A percentile compares a stretch with the other conserved stretches of the same genome.
Conservation (phyloP, 2,113 vertebrate genomes). For the Psettodes erumei region DNA sequence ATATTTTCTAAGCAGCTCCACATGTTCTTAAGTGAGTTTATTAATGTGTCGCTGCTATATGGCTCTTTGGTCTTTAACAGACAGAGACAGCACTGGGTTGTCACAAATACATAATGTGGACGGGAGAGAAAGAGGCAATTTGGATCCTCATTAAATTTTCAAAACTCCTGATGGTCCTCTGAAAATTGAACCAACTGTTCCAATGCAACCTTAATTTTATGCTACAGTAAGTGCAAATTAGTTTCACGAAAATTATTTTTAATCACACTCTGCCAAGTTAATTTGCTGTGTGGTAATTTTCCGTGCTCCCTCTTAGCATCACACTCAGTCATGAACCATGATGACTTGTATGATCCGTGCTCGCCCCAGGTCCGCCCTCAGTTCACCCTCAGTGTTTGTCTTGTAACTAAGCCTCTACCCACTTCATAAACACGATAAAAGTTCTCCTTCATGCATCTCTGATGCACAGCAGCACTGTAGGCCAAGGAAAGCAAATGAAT, state of each 20-base stretch:
- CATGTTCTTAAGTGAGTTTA: too few species aligned
- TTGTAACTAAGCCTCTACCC: neutral
- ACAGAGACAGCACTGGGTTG: conserved; percentile 31
- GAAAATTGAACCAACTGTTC: conserved; percentile 82
- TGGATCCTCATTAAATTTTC: conserved; percentile 82
- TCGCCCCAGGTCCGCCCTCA: conserved; percentile 6
- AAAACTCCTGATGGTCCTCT: conserved; percentile 81
- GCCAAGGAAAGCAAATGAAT: conserved; percentile 10
- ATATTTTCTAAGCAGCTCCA: conserved; percentile 23
- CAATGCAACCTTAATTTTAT: conserved; percentile 82
- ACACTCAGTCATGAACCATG: conserved; percentile 60
- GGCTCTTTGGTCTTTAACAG: conserved; percentile 47
- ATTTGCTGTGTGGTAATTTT: conserved; percentile 81
- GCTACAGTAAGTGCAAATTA: conserved; percentile 86
- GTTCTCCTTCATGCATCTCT: neutral
- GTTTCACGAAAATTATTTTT: conserved; percentile 82
- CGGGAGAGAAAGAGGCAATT: conserved; percentile 70
- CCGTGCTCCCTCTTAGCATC: conserved; percentile 63
- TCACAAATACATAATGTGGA: conserved; percentile 62
- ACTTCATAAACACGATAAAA: neutral
- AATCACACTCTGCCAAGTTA: conserved; percentile 80
- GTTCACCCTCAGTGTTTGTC: conserved; percentile 2
- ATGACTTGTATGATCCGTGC: conserved; percentile 58
- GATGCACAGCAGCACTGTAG: neutral
- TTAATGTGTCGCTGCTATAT: conserved; percentile 2